phyloP scores from a whole-genome alignment of 1,140 invertebrate species.

The Bombus soroeensis region DNA sequence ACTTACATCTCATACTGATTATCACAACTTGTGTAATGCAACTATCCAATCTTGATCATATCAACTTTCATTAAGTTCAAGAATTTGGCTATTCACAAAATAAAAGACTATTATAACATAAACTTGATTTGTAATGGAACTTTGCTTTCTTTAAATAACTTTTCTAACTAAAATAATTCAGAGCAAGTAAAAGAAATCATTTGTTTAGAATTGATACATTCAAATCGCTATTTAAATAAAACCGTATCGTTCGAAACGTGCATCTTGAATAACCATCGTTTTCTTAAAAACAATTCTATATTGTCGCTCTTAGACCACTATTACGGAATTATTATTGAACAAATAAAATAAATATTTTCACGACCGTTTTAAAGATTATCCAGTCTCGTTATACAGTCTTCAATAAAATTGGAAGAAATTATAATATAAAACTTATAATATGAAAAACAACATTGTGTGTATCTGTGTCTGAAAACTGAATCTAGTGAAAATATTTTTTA shows the following conservation, averaged over 20 bases:
- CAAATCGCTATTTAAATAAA: constrained; percentile 28
- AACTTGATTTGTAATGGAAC: constrained; percentile 13
- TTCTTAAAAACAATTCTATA: background rate
- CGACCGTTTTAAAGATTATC: constrained; percentile 15
- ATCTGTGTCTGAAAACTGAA: background rate
- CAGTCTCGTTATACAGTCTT: constrained; percentile 38
- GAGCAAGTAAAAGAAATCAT: constrained; percentile 45
- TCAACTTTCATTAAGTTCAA: background rate
- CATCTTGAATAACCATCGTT: constrained; percentile 40
- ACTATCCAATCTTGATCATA: background rate
- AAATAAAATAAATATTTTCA: background rate
- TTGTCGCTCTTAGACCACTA: background rate
- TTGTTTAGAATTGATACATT: constrained; percentile 29
- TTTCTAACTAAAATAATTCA: constrained; percentile 14
- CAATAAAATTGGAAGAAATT: constrained; percentile 17
- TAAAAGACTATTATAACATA: background rate
- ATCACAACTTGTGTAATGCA: constrained; percentile 40
- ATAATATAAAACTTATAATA: background rate
- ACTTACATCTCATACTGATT: constrained; percentile 37
- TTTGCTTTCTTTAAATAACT: background rate
- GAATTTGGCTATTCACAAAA: background rate
- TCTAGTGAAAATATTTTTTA: background rate
- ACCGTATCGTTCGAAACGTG: constrained; percentile 13
- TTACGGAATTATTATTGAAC: background rate
- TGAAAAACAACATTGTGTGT: background rate